Evolutionary conservation across 2,797 vertebrate species (phyloP).

Genomic region (Megaceryle alcyon): DNA sequence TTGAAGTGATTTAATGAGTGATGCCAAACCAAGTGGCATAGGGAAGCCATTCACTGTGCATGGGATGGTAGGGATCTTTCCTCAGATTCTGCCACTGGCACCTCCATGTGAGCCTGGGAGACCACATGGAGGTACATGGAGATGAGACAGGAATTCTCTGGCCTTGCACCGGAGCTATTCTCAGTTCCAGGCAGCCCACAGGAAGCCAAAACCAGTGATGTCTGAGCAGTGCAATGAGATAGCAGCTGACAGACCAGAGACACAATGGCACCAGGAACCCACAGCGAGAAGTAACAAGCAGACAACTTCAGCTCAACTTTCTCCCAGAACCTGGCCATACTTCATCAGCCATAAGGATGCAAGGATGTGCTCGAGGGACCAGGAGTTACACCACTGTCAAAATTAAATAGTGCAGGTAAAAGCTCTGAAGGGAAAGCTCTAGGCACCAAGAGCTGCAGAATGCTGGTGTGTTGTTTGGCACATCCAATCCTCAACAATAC

Average conservation of each 20-base stretch:
- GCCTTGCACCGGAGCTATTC: not conserved
- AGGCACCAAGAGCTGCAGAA: not conserved
- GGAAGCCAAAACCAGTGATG: not conserved
- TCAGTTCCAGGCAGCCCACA: not conserved
- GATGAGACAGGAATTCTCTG: not conserved
- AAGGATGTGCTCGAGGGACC: not conserved
- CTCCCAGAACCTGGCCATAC: not conserved
- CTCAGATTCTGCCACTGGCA: not conserved
- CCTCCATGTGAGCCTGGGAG: not conserved
- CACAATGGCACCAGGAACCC: accelerated
- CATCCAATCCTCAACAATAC: not conserved
- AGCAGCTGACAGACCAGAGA: not conserved
- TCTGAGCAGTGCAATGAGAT: accelerated
- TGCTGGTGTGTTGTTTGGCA: not conserved
- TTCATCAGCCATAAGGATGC: not conserved
- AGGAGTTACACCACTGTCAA: not conserved
- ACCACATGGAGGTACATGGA: accelerated
- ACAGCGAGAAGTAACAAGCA: not conserved
- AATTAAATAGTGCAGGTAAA: not conserved
- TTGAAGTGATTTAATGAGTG: not conserved
- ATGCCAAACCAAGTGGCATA: accelerated
- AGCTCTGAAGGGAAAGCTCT: not conserved
- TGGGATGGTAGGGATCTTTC: not conserved
- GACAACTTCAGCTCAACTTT: accelerated
- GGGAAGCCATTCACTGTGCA: not conserved